Conservation (phyloP, 2,888 invertebrate genomes). For the Oscheius sp. region DNA sequence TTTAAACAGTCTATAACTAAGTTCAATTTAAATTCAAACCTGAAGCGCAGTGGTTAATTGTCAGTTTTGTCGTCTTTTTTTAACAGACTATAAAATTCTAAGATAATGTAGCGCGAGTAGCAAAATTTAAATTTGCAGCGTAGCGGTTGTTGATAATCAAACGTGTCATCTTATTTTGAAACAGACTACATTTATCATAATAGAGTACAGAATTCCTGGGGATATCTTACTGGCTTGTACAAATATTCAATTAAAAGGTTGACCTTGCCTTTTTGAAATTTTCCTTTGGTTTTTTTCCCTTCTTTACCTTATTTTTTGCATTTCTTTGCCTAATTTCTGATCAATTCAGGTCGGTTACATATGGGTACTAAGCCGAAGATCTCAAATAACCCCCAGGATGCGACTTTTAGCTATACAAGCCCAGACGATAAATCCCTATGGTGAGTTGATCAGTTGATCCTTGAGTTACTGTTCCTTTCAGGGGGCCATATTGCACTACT, state of each 20-base stretch:
- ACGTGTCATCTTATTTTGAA: neutral
- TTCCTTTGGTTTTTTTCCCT: too few species aligned
- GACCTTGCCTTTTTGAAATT: neutral
- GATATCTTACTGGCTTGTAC: neutral
- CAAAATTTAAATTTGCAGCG: too few species aligned
- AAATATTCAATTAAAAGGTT: neutral
- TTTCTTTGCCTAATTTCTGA: neutral
- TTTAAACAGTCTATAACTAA: too few species aligned
- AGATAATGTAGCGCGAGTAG: too few species aligned
- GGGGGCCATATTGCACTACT: conserved; percentile 6
- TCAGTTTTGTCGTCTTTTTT: too few species aligned
- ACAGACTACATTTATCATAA: too few species aligned
- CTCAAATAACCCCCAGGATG: neutral
- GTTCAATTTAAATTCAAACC: neutral
- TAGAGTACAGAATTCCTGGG: neutral
- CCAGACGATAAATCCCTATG: neutral
- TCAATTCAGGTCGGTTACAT: neutral
- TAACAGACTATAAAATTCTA: too few species aligned
- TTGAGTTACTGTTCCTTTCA: neutral
- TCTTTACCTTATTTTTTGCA: neutral
- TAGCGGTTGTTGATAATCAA: too few species aligned
- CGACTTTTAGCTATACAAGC: neutral
- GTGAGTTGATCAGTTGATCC: neutral
- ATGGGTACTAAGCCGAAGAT: neutral
- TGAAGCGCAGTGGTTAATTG: neutral